These are phyloP conservation scores for Epiperipatus broadwayi DNA, from an alignment of 2,888 invertebrate species.

Conservation along the genomic window DNA sequence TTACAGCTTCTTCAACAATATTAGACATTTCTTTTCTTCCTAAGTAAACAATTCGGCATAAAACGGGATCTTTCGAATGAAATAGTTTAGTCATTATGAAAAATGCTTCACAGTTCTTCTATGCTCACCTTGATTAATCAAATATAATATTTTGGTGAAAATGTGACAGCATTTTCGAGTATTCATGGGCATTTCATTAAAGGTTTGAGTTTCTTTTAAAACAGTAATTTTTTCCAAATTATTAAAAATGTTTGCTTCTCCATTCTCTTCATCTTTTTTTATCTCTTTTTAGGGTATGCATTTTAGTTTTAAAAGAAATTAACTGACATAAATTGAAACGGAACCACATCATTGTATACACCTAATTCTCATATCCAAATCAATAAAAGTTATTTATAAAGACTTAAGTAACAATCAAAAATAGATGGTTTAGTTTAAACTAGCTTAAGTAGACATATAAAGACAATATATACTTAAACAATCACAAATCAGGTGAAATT, in stretches of 20 bases:
- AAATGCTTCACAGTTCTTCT: conserved; percentile 78
- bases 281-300: conserved; percentile 50
- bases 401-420: too few species aligned
- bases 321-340: too few species aligned
- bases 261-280: conserved; percentile 89
- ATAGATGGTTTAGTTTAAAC: too few species aligned
- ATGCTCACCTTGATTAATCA: conserved; percentile 86
- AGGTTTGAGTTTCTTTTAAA: conserved; percentile 80
- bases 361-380: too few species aligned
- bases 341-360: too few species aligned
- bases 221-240: conserved; percentile 90
- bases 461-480: too few species aligned
- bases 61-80: conserved; percentile 80
- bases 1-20: conserved; percentile 94
- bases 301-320: conserved; percentile 8
- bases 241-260: conserved; percentile 60
- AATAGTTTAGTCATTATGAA: conserved; percentile 99
- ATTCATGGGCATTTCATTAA: conserved; percentile 94
- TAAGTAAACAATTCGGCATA: conserved; percentile 85
- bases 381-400: too few species aligned
- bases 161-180: conserved; percentile 89
- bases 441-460: too few species aligned
- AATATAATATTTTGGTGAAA: conserved; percentile 81
- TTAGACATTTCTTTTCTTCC: conserved; percentile 74
- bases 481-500: too few species aligned